Percentiles rank a stretch among this genome's conserved stretches.
These are phyloP conservation scores for Syrrhaptes paradoxus DNA, from an alignment of 2,113 vertebrate genomes.

Conservation along the genomic window DNA sequence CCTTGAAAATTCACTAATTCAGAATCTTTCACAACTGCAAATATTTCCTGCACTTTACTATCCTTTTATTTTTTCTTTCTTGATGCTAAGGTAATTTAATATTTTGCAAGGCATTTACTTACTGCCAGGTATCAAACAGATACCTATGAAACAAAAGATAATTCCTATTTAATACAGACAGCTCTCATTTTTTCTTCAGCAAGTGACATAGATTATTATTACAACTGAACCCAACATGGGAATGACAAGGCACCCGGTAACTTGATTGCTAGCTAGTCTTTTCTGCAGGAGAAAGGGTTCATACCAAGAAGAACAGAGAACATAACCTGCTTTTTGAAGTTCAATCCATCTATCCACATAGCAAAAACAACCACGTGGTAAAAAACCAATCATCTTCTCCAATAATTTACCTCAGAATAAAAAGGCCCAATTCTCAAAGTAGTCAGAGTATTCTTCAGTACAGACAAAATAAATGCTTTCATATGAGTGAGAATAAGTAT, in stretches of 20 bases:
- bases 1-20: background rate
- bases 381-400: background rate
- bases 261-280: background rate
- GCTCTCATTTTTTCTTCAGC: background rate
- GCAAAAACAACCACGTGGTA: fast-evolving
- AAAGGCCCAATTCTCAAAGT: background rate
- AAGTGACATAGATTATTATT: background rate
- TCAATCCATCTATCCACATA: background rate
- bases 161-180: background rate
- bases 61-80: background rate
- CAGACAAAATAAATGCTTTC: background rate
- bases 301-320: background rate
- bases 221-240: background rate
- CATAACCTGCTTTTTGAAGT: background rate
- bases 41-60: background rate
- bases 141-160: background rate
- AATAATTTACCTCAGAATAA: background rate
- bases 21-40: background rate
- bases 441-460: background rate
- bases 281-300: background rate
- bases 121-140: background rate
- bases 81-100: background rate
- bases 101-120: background rate
- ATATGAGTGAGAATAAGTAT: background rate
- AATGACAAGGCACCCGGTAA: background rate